Percentiles rank a stretch among this genome's conserved stretches.
Conservation (phyloP, 2,797 vertebrate genomes). For the Sternarchorhynchus goeldii region DNA sequence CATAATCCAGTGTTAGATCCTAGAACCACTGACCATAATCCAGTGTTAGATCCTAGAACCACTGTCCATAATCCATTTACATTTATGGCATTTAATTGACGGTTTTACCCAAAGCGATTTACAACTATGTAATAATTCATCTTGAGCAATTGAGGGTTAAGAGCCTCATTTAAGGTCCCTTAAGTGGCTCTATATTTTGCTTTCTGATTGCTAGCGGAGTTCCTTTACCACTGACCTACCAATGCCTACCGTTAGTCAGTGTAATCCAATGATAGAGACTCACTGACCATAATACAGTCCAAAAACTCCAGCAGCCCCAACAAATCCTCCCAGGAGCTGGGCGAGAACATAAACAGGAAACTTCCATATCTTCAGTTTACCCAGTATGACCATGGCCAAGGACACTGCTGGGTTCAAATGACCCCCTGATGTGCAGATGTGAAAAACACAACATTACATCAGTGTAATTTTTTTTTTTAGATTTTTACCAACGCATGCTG, state of each 20-base stretch:
- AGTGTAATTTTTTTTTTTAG: not conserved
- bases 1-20: not conserved
- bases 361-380: constrained; percentile 91
- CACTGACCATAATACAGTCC: constrained; percentile 82
- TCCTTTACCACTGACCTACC: too few species aligned
- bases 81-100: too few species aligned
- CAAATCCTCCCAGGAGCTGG: constrained; percentile 91
- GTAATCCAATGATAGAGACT: too few species aligned
- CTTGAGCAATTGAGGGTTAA: too few species aligned
- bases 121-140: too few species aligned
- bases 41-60: constrained; percentile 61
- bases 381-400: constrained; percentile 91
- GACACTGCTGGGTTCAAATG: constrained; percentile 92
- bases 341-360: constrained; percentile 90
- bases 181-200: too few species aligned
- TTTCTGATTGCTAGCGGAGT: too few species aligned
- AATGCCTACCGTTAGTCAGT: too few species aligned
- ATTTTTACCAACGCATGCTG: not conserved
- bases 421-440: constrained; percentile 75
- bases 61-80: too few species aligned
- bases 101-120: too few species aligned
- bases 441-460: constrained; percentile 2
- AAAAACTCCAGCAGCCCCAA: constrained; percentile 88
- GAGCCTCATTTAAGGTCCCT: too few species aligned
- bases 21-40: constrained; percentile 49